Conservation (phyloP, 2,113 vertebrate species). For the Synchiropus splendidus region DNA sequence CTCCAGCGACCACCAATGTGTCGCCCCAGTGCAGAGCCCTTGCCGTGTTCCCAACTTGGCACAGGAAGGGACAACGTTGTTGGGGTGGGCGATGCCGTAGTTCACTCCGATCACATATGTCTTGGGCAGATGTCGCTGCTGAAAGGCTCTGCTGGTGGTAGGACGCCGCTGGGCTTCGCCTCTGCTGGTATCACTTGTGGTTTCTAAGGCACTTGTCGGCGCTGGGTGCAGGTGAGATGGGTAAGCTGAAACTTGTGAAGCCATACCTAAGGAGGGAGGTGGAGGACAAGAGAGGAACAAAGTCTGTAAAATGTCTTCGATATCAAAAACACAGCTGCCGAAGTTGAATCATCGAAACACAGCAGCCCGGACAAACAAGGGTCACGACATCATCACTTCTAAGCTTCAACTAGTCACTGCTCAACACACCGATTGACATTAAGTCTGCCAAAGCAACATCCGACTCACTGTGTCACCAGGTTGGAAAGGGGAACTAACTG, state of each 20-base stretch:
- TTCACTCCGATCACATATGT: constrained; percentile 85
- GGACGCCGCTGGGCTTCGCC: constrained; percentile 65
- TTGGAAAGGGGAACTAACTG: constrained; percentile 31
- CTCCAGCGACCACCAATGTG: constrained; percentile 66
- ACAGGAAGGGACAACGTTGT: constrained; percentile 67
- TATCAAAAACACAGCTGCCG: no score
- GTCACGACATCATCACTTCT: no score
- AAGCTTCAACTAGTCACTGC: no score
- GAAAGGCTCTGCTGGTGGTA: constrained; percentile 80
- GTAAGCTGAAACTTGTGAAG: constrained; percentile 95
- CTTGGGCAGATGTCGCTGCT: constrained; percentile 72
- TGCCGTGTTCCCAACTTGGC: constrained; percentile 20
- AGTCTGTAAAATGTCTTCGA: constrained; percentile 4
- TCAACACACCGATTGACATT: no score
- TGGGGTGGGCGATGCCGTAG: constrained; percentile 78
- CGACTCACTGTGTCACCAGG: constrained; percentile 13
- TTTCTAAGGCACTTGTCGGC: constrained; percentile 95
- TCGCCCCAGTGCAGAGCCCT: constrained; percentile 60
- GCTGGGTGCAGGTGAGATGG: constrained; percentile 96
- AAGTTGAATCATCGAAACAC: no score
- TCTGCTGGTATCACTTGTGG: constrained; percentile 75
- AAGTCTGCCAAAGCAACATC: constrained; percentile 5
- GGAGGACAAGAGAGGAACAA: constrained; percentile 4
- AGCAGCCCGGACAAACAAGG: no score
- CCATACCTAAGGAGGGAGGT: constrained; percentile 88